Base-by-base conservation (phyloP, 2,797 vertebrate genomes). In the Phalloptychus januarius region DNA sequence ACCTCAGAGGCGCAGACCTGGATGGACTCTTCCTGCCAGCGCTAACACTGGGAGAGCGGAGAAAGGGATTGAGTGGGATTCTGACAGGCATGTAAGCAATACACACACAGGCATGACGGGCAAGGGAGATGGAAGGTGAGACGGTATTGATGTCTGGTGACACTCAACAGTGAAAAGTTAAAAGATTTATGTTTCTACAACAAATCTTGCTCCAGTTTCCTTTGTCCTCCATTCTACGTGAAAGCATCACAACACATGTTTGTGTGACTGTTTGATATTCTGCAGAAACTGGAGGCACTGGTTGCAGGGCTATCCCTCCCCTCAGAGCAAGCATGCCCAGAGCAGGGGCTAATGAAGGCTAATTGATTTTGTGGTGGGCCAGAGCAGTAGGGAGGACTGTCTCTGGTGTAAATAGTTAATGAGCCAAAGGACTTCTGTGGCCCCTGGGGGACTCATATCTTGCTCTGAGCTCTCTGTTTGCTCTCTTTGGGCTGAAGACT, bases 401-500 rank as follows among this genome's bases (percentile, higher is more conserved):
- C 96, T 97, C 96, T 95, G 94, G 94, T 97, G 96, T 98, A 97
- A 98, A 99, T 98, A 98, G 95, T 99, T 98, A 97, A 99, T 99
- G 97, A 99, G 96, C 95, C 96, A 94, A 96, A 95, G 95, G 96
- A 96, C 96, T 97, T 96, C 96, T 97, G 96, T 96, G 96, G 95
- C 96, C 97, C 97, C 92, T 95, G 95, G 93, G 92, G 91, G 92
- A 93, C 81, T 85, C 91, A 79, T 94, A 94, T 94, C 94, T 92
- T 73, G 74, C 89, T 90, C 91, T 81, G 87, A 90, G 85, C 91
- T 86, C 87, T 92, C 88, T 94, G 91, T 93, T 91, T 92, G 92
- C 90, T 81, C 85, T 94, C 90, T 89, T 81, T 74, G 70, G 85
- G 82, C 89, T 85, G 86, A 80, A 91, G 91, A 91, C 90, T 84